These are phyloP conservation scores for Esperia sulphurella DNA, from an alignment of 2,888 invertebrate species.

Conservation along the genomic window DNA sequence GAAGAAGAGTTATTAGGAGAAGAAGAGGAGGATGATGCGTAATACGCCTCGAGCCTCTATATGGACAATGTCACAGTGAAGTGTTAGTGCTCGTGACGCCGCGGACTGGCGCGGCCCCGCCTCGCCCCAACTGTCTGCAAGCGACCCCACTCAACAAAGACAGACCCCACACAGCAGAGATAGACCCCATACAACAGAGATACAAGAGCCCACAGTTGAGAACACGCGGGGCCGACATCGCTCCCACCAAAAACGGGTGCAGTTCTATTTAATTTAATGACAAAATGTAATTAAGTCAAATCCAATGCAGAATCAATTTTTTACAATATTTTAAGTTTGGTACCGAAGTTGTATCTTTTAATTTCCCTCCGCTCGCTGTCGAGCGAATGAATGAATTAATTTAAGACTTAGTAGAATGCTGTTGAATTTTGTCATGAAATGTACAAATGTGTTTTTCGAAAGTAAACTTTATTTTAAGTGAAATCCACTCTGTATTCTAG, in stretches of 20 bases:
- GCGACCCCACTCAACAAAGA: constrained; percentile 31
- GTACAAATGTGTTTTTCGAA: constrained; percentile 77
- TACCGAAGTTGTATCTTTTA: constrained; percentile 66
- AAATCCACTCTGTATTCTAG: constrained; percentile 72
- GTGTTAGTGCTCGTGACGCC: constrained; percentile 76
- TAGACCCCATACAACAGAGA: constrained; percentile 16
- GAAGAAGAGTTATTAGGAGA: constrained; percentile 73
- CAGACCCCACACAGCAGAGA: constrained; percentile 32
- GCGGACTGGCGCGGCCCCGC: constrained; percentile 74
- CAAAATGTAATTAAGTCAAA: constrained; percentile 75
- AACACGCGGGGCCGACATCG: constrained; percentile 72
- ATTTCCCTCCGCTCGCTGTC: constrained; percentile 48
- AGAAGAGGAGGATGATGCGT: constrained; percentile 77
- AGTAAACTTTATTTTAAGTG: constrained; percentile 75
- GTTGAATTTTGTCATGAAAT: constrained; percentile 78
- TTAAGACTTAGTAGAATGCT: constrained; percentile 76
- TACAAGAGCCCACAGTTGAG: constrained; percentile 52
- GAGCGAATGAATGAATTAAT: constrained; percentile 35
- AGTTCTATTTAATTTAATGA: constrained; percentile 73
- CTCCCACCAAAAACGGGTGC: constrained; percentile 76
- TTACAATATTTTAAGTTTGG: constrained; percentile 68
- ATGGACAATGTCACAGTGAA: constrained; percentile 80
- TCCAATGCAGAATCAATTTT: constrained; percentile 70
- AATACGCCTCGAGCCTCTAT: constrained; percentile 69
- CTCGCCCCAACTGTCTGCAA: constrained; percentile 17